These are phyloP conservation scores for Chrysolina oricalcia DNA, from an alignment of 2,888 invertebrate genomes.

Conservation along the genomic window DNA sequence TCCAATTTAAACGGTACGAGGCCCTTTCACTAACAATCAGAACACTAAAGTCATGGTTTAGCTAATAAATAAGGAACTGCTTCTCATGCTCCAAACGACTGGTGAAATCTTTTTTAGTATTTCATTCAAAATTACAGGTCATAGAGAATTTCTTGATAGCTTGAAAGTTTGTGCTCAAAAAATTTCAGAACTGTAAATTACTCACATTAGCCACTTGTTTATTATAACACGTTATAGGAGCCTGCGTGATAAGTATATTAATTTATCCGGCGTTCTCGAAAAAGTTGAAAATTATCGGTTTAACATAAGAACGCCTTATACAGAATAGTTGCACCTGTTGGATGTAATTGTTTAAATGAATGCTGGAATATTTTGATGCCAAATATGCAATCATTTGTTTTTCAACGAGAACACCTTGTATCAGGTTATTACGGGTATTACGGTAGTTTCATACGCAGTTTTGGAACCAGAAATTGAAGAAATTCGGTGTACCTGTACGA, in stretches of 20 bases:
- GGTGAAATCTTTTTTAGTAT: slow-evolving; percentile 24
- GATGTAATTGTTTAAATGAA: neutral
- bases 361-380: slow-evolving; percentile 1
- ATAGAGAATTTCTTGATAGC: slow-evolving; percentile 29
- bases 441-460: neutral
- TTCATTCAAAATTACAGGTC: slow-evolving; percentile 25
- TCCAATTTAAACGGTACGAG: no score
- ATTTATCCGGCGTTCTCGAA: slow-evolving; percentile 35
- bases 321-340: slow-evolving; percentile 25
- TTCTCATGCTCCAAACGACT: slow-evolving; percentile 25
- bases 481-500: no score
- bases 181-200: slow-evolving; percentile 41
- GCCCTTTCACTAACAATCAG: neutral
- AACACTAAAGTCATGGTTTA: neutral
- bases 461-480: neutral
- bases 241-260: slow-evolving; percentile 47
- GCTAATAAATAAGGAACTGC: slow-evolving; percentile 2
- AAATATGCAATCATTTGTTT: slow-evolving; percentile 27
- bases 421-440: neutral
- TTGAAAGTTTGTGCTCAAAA: slow-evolving; percentile 36
- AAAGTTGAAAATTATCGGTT: slow-evolving; percentile 43
- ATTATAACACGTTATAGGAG: slow-evolving; percentile 53
- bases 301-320: slow-evolving; percentile 33
- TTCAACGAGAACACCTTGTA: neutral
- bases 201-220: slow-evolving; percentile 57